Base-by-base conservation (phyloP, 2,888 invertebrate genomes). In the Acleris cristana region DNA sequence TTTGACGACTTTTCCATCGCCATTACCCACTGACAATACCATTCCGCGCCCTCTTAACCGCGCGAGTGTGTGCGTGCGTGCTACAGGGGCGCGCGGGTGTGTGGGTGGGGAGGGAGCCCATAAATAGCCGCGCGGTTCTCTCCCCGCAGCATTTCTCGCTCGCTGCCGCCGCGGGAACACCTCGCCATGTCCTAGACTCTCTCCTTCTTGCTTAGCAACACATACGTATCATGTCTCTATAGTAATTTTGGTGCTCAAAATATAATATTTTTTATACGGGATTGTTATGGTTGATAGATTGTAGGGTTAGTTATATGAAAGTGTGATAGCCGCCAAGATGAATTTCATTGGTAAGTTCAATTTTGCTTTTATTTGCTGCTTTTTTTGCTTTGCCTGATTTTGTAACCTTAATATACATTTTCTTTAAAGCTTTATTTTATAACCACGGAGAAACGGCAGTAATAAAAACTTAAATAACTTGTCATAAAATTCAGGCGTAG, bases 181-280 rank as follows among this genome's bases (percentile, higher is more conserved):
- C 76, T 76, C 81, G 86, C 76, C 76, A 90, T 90, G 90, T 82
- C 85, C 82, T 87, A 86, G 82, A 79, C 77, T 80, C 82, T 83
- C 82, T 55, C 65, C 83, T 84, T 70, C 76, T 76, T 77, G 78
- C 40, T 73, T 70, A 77, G 75, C 73, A 79, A 87, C 86, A 85
- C 79, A 90, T 83, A 91, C 92, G 92, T 92, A 92, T 91, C 92
- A 92, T 90, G 84, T 86, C 82, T 87, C 81, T 87, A 86, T 82
- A 75, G 70, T 78, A 86, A 85, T 81, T 80, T 90, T 86, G 92
- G 92, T 92, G 92, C 92, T 92, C 91, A 91, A 90, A 40, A 80
- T 79, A 69, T 70, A 71, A 76, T 75, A 73, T 72, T 89, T 90
- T 89, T 88, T 90, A 87, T 86, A 87, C 80, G 76, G 69, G 83